Evolutionary conservation across 2,888 invertebrate genomes (phyloP).

Genomic region (Pecten maximus): DNA sequence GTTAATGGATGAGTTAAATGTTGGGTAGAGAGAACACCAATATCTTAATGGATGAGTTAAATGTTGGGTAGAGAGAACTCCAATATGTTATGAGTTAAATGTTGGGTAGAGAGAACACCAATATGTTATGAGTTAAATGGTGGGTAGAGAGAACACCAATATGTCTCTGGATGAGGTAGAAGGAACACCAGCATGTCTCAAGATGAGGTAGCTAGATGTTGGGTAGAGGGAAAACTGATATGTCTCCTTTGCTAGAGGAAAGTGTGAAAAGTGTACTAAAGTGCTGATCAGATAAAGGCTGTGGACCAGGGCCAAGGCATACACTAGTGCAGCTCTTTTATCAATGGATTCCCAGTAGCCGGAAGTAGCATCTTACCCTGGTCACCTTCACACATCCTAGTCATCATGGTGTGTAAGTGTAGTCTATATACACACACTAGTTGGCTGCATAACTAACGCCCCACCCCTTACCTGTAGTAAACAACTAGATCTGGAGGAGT

Average conservation of each 20-base stretch:
- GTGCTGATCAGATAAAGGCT: background rate
- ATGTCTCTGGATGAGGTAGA: background rate
- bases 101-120: too few relatives aligned
- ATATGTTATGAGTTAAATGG: too few relatives aligned
- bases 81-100: too few relatives aligned
- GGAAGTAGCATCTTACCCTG: background rate
- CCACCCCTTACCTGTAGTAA: background rate
- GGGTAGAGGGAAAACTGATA: background rate
- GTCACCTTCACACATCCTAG: slow-evolving; percentile 18
- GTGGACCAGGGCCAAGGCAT: background rate
- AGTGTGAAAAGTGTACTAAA: background rate
- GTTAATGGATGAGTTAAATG: too few relatives aligned
- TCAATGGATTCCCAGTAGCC: background rate
- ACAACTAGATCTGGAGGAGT: too few relatives aligned
- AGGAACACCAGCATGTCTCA: too few relatives aligned
- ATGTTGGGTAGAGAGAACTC: too few relatives aligned
- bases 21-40: too few relatives aligned
- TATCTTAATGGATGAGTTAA: too few relatives aligned
- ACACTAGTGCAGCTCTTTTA: slow-evolving; percentile 6
- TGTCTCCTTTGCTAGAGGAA: too few relatives aligned
- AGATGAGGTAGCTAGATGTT: too few relatives aligned
- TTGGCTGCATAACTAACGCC: background rate
- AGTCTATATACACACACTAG: background rate
- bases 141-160: too few relatives aligned
- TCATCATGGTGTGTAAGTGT: background rate